These are phyloP conservation scores for Tinea semifulvella DNA, from an alignment of 2,888 invertebrate species.

Conservation along the genomic window DNA sequence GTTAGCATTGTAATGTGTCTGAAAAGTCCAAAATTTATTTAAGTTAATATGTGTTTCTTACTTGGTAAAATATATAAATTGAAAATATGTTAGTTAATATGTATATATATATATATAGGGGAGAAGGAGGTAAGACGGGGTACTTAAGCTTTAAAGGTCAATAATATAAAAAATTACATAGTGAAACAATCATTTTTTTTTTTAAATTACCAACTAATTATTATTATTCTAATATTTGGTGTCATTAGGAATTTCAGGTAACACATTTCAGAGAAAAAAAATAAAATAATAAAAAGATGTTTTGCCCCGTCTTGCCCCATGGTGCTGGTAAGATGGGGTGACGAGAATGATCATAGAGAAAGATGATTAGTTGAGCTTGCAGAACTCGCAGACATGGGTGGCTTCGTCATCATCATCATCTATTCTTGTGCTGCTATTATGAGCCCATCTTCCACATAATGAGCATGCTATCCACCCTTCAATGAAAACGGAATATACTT, in stretches of 20 bases:
- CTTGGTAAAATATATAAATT: too few species aligned
- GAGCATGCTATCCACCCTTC: slow-evolving; percentile 20
- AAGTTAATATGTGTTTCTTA: too few species aligned
- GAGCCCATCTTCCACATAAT: slow-evolving; percentile 19
- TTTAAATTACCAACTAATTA: slow-evolving; percentile 17
- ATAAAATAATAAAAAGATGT: slow-evolving; percentile 16
- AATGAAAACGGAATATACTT: slow-evolving; percentile 20
- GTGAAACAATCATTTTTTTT: slow-evolving; percentile 16
- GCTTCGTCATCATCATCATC: slow-evolving; percentile 20
- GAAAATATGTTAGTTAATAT: too few species aligned
- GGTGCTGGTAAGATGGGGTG: slow-evolving; percentile 19
- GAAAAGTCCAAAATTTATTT: too few species aligned
- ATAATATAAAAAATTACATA: slow-evolving; percentile 15
- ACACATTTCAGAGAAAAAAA: slow-evolving; percentile 17
- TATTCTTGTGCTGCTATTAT: slow-evolving; percentile 19
- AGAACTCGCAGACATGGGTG: slow-evolving; percentile 19
- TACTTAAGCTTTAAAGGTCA: slow-evolving; percentile 17
- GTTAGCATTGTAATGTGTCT: too few species aligned
- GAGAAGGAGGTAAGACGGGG: slow-evolving; percentile 11
- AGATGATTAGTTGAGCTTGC: slow-evolving; percentile 18
- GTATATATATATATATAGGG: too few species aligned
- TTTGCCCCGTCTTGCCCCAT: slow-evolving; percentile 19
- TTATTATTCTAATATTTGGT: slow-evolving; percentile 18
- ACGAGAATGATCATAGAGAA: slow-evolving; percentile 15
- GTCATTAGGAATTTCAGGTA: slow-evolving; percentile 16